Evolutionary conservation across 2,113 vertebrate species (phyloP), one percentile per base, ranked within the genome.

Genomic region (Craseonycteris thonglongyai): DNA sequence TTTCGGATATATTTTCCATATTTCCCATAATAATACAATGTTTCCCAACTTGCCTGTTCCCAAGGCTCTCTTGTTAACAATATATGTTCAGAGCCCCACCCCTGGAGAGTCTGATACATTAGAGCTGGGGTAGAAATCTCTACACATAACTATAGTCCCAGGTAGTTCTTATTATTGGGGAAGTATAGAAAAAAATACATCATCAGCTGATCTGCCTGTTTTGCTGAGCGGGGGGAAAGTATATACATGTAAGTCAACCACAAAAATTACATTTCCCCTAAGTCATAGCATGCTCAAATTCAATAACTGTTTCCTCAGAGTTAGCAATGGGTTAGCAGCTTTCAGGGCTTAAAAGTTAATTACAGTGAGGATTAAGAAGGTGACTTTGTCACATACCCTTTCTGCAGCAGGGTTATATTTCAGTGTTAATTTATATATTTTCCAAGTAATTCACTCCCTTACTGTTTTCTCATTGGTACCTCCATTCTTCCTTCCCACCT

Each of bases 181-280:
- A 78, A 88, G 33, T 38, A 61, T 49, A 80, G 35, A 42, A 85
- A 88, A 72, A 19, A 9, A 63, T 33, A 3, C 35, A 63, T 71
- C 86, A 56, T n/a, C n/a, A n/a, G 72, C 49, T 96, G 76, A 88
- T 66, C 51, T 84, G 8, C 49, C 91, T 58, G 35, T 76, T 90
- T 84, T 95, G 91, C 91, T 95, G 85, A 96, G 47, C 80, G 47
- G 11, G n/a, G 76, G 24, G 72, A 88, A 97, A 85, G 65, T 81
- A 71, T 76, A 88, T 75, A 72, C 35, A 83, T 84, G 76, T 65
- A 91, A 95, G 61, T 56, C 61, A 95, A 95, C 49, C 96, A 81
- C 89, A 68, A 94, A 93, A 90, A 88, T 78, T 81, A 93, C 28
- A 85, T 95, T 94, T 95, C 90, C 56, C 65, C 75, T 94, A 96